Conservation (phyloP, 1,140 invertebrate genomes). For the Dreissena polymorpha region DNA sequence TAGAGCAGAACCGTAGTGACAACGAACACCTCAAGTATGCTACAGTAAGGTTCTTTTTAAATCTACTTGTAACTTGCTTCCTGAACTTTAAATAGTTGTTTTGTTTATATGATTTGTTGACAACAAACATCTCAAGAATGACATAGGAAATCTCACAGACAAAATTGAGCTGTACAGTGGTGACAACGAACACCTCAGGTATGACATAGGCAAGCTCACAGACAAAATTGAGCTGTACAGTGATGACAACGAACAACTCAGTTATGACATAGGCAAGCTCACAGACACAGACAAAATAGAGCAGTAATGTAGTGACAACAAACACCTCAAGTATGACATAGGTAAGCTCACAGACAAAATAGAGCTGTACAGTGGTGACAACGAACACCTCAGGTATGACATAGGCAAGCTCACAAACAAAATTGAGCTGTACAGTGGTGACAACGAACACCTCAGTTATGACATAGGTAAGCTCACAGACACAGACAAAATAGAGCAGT, state of each 20-base stretch:
- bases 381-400: no score
- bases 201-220: constrained; percentile 70
- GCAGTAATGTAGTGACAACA: constrained; percentile 71
- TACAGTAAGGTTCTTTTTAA: background rate
- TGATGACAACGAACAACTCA: constrained; percentile 71
- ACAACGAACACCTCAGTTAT: no score
- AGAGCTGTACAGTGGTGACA: no score
- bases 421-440: no score
- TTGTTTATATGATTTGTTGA: no score
- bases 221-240: constrained; percentile 70
- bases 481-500: no score
- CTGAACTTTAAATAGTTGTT: no score
- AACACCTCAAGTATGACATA: constrained; percentile 71
- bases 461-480: no score
- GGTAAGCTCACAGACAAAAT: no score
- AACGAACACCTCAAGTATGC: constrained; percentile 70
- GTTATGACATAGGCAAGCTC: constrained; percentile 72
- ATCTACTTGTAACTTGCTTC: background rate
- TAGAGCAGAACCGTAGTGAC: constrained; percentile 71
- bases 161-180: constrained; percentile 70
- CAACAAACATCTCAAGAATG: constrained; percentile 71
- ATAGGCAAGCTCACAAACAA: no score
- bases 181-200: constrained; percentile 73
- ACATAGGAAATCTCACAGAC: constrained; percentile 68
- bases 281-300: constrained; percentile 70